Percentiles rank a stretch among this genome's conserved stretches.
Conservation (phyloP, 2,888 invertebrate species). For the Hermodice carunculata region DNA sequence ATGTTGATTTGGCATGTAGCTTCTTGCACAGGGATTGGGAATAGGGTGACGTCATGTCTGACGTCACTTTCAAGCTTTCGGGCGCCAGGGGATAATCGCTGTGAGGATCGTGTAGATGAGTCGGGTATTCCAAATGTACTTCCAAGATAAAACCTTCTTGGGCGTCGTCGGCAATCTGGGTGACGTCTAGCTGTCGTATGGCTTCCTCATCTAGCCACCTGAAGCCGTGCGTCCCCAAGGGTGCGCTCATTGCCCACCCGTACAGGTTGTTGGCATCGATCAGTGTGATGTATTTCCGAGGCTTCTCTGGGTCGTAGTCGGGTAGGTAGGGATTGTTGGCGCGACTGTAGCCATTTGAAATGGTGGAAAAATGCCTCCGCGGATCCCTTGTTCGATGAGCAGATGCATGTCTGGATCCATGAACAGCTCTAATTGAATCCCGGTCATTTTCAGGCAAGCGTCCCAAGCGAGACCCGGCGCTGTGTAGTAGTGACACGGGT, state of each 20-base stretch:
- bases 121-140: slow-evolving; percentile 69
- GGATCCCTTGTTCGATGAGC: slow-evolving; percentile 29
- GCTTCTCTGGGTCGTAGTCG: slow-evolving; percentile 28
- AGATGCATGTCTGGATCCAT: slow-evolving; percentile 45
- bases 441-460: slow-evolving; percentile 48
- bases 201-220: slow-evolving; percentile 39
- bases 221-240: slow-evolving; percentile 47
- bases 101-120: slow-evolving; percentile 60
- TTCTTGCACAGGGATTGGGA: too few species aligned
- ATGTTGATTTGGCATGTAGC: too few species aligned
- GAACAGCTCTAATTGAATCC: slow-evolving; percentile 44
- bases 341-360: slow-evolving; percentile 44
- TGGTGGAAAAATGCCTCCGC: slow-evolving; percentile 20
- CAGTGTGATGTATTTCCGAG: slow-evolving; percentile 37
- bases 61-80: too few species aligned
- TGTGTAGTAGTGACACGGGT: slow-evolving; percentile 47
- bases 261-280: slow-evolving; percentile 50
- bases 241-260: slow-evolving; percentile 50
- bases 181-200: not conserved
- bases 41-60: too few species aligned
- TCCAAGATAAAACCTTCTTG: slow-evolving; percentile 64
- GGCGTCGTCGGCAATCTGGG: not conserved
- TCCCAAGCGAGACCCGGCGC: slow-evolving; percentile 54
- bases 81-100: too few species aligned
- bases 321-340: slow-evolving; percentile 46